These are phyloP conservation scores for Leptosomus discolor DNA, from an alignment of 2,113 vertebrate species.

Conservation along the genomic window DNA sequence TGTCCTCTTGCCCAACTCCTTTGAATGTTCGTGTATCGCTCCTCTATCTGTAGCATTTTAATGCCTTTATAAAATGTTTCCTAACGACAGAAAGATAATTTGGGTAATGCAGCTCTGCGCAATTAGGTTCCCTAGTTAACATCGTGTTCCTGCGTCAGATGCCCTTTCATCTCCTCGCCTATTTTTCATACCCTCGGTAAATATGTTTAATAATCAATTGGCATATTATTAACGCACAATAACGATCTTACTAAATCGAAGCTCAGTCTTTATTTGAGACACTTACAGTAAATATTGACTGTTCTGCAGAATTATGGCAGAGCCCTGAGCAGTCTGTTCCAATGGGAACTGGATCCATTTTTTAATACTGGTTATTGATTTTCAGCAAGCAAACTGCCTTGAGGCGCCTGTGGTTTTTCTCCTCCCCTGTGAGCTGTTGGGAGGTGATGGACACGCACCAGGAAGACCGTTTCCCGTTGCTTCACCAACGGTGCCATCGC, in stretches of 20 bases:
- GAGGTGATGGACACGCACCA: conserved; percentile 20
- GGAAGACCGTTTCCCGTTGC: conserved; percentile 27
- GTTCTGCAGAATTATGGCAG: conserved; percentile 73
- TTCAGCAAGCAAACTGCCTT: conserved; percentile 46
- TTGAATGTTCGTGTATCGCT: not conserved
- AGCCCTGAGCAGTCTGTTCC: conserved; percentile 63
- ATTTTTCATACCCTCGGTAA: conserved; percentile 70
- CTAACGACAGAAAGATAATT: conserved; percentile 54
- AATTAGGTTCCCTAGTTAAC: conserved; percentile 61
- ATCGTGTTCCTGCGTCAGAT: conserved; percentile 44
- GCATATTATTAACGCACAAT: conserved; percentile 74
- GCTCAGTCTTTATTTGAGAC: conserved; percentile 74
- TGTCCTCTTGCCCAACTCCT: conserved; percentile 4
- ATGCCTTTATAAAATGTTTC: conserved; percentile 48
- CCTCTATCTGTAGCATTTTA: conserved; percentile 18
- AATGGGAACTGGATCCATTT: conserved; percentile 68
- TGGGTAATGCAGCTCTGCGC: conserved; percentile 52
- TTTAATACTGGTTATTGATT: conserved; percentile 78
- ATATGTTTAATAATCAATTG: conserved; percentile 77
- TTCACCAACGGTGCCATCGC: not conserved
- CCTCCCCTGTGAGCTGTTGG: conserved; percentile 29
- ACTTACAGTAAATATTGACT: conserved; percentile 75
- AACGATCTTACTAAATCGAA: conserved; percentile 71
- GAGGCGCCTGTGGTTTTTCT: conserved; percentile 41
- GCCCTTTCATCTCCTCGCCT: conserved; percentile 41